Evolutionary conservation across 2,113 vertebrate species (phyloP).

Genomic region (Sterrhoptilus dennistouni): DNA sequence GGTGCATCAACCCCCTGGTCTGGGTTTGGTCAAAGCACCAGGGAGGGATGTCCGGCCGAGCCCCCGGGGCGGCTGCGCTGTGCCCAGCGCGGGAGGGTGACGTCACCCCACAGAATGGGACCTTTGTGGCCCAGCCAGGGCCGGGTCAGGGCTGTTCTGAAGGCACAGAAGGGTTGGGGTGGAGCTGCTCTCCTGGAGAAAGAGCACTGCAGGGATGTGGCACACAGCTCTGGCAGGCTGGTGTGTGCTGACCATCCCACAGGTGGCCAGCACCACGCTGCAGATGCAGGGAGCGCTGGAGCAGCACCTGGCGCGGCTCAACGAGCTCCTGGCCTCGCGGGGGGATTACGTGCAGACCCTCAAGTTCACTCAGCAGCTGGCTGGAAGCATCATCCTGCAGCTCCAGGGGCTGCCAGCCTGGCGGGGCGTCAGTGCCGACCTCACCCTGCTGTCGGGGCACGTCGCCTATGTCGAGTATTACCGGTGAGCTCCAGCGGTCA

Average conservation of each 20-base stretch:
- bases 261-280: constrained; percentile 82
- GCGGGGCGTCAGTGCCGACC: constrained; percentile 74
- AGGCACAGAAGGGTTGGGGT: fast-evolving
- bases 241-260: neutral
- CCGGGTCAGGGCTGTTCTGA: fast-evolving
- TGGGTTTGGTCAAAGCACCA: neutral
- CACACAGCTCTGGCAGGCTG: fast-evolving
- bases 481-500: constrained; percentile 69
- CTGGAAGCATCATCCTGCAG: constrained; percentile 78
- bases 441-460: constrained; percentile 75
- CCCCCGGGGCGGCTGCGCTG: neutral
- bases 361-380: constrained; percentile 87
- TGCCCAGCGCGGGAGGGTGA: neutral
- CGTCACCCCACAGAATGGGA: neutral
- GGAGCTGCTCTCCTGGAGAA: neutral
- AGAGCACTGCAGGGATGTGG: fast-evolving
- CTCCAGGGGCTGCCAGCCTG: constrained; percentile 85
- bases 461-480: constrained; percentile 84
- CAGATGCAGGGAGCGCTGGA: constrained; percentile 83
- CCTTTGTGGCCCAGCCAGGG: neutral
- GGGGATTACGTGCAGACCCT: constrained; percentile 88
- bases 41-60: neutral
- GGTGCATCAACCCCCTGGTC: fast-evolving
- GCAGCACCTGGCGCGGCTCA: constrained; percentile 83
- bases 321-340: constrained; percentile 86